Evolutionary conservation across 2,888 invertebrate species (phyloP).

Genomic region (Steinernema hermaphroditum): DNA sequence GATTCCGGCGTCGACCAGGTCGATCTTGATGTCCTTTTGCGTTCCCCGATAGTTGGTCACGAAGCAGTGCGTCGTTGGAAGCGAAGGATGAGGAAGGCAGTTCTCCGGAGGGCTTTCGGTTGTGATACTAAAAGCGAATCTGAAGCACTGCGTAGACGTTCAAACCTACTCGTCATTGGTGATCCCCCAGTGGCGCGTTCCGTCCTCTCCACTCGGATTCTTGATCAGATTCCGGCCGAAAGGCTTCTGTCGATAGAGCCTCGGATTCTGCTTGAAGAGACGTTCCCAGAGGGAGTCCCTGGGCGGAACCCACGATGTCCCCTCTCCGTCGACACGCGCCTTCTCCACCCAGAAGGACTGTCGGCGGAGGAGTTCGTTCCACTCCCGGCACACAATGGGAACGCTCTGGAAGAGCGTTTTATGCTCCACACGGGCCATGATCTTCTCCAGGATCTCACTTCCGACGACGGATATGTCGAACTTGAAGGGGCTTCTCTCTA

Average conservation of each 20-base stretch:
- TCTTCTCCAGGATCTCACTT: not conserved
- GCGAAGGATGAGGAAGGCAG: not conserved
- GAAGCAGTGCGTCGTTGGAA: not conserved
- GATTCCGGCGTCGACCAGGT: not conserved
- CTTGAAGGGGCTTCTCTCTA: not conserved
- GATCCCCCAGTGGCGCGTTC: not conserved
- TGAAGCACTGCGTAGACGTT: not conserved
- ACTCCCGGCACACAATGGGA: not conserved
- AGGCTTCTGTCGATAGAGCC: not conserved
- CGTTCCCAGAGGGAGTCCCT: not conserved
- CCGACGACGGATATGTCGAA: not conserved
- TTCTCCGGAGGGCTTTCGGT: not conserved
- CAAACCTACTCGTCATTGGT: not conserved
- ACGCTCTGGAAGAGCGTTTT: not conserved
- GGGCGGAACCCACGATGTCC: not conserved
- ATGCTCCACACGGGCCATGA: not conserved
- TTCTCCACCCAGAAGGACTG: conserved; percentile 3
- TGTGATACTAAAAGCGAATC: not conserved
- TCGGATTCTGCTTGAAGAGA: not conserved
- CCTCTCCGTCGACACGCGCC: not conserved
- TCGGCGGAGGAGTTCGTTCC: not conserved
- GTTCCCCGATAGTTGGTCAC: not conserved
- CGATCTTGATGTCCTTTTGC: not conserved
- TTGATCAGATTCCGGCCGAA: not conserved
- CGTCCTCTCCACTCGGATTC: not conserved